Base-by-base conservation (phyloP, 2,113 vertebrate species). In the Aptenodytes patagonicus region DNA sequence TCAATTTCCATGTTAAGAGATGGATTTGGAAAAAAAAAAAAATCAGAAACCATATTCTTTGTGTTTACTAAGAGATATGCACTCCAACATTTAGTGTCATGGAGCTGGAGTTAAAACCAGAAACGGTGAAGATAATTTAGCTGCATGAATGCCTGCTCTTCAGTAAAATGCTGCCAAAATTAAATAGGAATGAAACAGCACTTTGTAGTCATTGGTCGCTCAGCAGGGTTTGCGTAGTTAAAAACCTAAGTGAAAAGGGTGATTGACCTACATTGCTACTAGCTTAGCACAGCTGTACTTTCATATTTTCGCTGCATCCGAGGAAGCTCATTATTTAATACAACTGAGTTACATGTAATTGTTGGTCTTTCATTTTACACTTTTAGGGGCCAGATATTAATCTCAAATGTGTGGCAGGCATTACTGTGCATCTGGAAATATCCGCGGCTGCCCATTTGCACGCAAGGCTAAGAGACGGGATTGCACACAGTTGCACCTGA, bases 301-400 rank as follows among this genome's bases (percentile, higher is more conserved):
- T 95, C 94, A 90, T 95, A 97, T 97, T 97, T 97, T 93, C 55
- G 11, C 93, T 85, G 93, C 97, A 97, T 96, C 90, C 3, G 25
- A 97, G 94, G 96, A 97, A 97, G 96, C 97, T 98, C 97, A 96
- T 98, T 98, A 97, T 97, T 98, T 98, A 98, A 98, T 96, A 96
- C 94, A 97, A 95, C 96, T 80, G 96, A 97, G 95, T 97, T 97
- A 87, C 92, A 70, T 49, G 92, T 95, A 96, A 96, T 97, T 97
- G 97, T 95, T 6, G 29, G 65, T 40, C 94, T 92, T 95, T 96
- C 91, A 87, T 97, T 97, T 96, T 89, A 76, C 86, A 96, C 83
- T 96, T 96, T 92, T 26, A 83, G 86, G 90, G 95, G 95, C 85
- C 93, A 96, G 97, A 93, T 94, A 96, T 87, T 78, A 68, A 95